Conservation (phyloP, 1,140 invertebrate genomes). For the Drosophila chauvacae region DNA sequence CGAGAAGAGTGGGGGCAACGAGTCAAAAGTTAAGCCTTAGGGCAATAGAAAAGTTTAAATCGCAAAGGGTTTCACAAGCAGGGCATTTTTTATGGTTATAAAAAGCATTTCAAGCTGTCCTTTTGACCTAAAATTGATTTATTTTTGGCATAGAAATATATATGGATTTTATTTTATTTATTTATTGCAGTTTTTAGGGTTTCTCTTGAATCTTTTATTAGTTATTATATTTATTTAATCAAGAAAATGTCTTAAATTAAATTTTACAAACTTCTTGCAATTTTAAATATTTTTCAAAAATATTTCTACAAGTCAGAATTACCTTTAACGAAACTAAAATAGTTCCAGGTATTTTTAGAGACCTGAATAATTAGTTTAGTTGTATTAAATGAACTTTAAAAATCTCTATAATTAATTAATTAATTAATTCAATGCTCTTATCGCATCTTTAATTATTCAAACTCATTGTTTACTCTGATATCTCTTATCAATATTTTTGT, state of each 20-base stretch:
- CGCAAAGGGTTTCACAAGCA: constrained; percentile 35
- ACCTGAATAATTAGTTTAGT: not conserved
- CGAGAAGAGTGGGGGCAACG: constrained; percentile 34
- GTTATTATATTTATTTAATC: not conserved
- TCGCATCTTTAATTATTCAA: constrained; percentile 9
- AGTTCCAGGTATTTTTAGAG: not conserved
- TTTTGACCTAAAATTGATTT: constrained; percentile 13
- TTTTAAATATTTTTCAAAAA: no score
- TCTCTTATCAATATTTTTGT: constrained; percentile 26
- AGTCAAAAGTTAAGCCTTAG: constrained; percentile 56
- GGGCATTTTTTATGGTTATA: constrained; percentile 3
- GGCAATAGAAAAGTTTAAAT: constrained; percentile 37
- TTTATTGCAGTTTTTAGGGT: not conserved
- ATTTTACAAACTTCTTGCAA: no score
- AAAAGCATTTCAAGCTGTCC: constrained; percentile 16
- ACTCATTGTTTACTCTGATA: constrained; percentile 5
- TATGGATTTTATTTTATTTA: not conserved
- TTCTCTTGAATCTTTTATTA: not conserved
- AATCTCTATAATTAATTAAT: not conserved
- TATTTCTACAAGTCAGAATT: not conserved
- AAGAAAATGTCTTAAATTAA: not conserved
- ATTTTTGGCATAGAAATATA: not conserved
- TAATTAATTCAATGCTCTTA: not conserved
- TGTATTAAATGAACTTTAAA: not conserved
- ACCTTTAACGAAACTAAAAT: not conserved